Conservation (phyloP, 2,797 vertebrate genomes). For the Eleutherodactylus coqui region DNA sequence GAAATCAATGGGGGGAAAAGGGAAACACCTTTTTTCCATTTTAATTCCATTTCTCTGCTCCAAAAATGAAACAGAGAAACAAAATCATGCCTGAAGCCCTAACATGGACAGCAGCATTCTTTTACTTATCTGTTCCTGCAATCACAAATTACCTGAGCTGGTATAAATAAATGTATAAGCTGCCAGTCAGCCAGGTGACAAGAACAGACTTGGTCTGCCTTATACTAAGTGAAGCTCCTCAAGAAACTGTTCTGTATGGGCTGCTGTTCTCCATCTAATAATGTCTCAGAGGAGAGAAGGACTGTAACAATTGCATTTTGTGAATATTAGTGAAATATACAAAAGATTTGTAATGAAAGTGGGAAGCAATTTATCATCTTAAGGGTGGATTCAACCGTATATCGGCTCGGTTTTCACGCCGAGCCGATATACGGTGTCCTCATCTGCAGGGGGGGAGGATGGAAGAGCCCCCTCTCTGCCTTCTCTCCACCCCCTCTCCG, state of each 20-base stretch:
- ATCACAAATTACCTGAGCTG: background rate
- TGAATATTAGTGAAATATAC: conserved; percentile 20
- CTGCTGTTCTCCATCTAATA: conserved; percentile 24
- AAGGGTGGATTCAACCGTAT: too few species aligned
- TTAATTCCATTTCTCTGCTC: too few species aligned
- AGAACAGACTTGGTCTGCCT: background rate
- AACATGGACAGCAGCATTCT: too few species aligned
- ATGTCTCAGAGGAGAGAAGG: conserved; percentile 3
- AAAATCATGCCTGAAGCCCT: too few species aligned
- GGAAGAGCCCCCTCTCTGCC: too few species aligned
- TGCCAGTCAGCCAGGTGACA: background rate
- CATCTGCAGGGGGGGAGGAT: too few species aligned
- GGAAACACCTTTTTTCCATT: too few species aligned
- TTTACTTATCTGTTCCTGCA: background rate
- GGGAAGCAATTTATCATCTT: conserved; percentile 17
- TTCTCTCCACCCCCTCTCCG: too few species aligned
- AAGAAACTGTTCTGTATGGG: background rate
- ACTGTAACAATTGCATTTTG: background rate
- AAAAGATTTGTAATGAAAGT: conserved; percentile 26
- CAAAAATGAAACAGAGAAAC: too few species aligned
- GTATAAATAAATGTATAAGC: background rate
- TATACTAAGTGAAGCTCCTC: background rate
- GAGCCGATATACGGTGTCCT: too few species aligned
- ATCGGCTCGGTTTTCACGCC: too few species aligned
- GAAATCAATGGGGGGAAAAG: too few species aligned